Evolutionary conservation across 2,113 vertebrate genomes (phyloP).

Genomic region (Copsychus sechellarum): DNA sequence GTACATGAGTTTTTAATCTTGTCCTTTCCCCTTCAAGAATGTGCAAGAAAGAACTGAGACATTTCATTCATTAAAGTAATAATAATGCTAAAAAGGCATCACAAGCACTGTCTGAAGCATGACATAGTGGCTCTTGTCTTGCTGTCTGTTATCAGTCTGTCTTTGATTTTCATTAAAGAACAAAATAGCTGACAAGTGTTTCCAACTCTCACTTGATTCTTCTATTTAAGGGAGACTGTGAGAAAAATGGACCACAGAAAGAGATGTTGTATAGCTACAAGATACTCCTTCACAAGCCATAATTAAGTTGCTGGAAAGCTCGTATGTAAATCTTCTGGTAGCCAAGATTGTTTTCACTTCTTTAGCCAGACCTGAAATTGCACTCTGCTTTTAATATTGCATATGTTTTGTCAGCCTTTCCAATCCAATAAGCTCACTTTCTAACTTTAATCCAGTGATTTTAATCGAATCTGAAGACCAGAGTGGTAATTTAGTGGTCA

Average conservation of each 20-base stretch:
- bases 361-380: neutral
- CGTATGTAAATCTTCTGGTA: neutral
- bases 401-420: neutral
- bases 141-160: neutral
- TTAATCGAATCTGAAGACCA: constrained; percentile 22
- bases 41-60: neutral
- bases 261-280: neutral
- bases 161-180: constrained; percentile 47
- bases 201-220: neutral
- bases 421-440: neutral
- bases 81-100: constrained; percentile 15
- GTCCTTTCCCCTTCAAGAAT: constrained; percentile 27
- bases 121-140: constrained; percentile 2
- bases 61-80: constrained; percentile 48
- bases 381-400: neutral
- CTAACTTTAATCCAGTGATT: neutral
- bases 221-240: neutral
- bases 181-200: constrained; percentile 26
- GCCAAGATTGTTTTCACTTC: neutral
- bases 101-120: neutral
- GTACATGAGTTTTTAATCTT: constrained; percentile 42
- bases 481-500: neutral
- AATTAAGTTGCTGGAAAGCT: neutral
- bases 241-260: neutral
- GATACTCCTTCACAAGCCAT: neutral